A percentile compares a stretch with the other conserved stretches of the same genome.
These are phyloP conservation scores for Poecilia wingei DNA, from an alignment of 2,797 vertebrate genomes.

Conservation along the genomic window DNA sequence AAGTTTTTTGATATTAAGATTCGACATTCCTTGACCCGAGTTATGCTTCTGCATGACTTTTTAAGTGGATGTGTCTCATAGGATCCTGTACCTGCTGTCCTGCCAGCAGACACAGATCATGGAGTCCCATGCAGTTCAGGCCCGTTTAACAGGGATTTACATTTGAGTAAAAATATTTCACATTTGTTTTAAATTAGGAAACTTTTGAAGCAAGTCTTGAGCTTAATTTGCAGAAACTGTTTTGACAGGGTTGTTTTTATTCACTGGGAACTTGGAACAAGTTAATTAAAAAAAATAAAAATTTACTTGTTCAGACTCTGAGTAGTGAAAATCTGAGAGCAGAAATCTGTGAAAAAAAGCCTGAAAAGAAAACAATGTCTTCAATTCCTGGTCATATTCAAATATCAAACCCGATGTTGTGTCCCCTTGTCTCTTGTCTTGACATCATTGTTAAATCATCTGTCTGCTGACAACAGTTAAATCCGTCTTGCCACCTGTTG, in stretches of 20 bases:
- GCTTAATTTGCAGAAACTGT: background rate
- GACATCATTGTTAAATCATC: background rate
- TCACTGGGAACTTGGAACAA: background rate
- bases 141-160: background rate
- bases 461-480: conserved; percentile 32
- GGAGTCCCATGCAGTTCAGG: background rate
- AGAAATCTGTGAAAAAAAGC: background rate
- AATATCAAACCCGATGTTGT: background rate
- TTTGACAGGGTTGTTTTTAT: background rate
- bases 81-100: background rate
- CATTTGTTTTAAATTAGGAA: background rate
- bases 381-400: background rate
- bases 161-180: background rate
- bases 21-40: background rate
- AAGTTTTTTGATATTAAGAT: background rate
- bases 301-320: background rate
- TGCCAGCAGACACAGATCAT: background rate
- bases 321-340: background rate
- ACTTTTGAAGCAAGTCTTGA: background rate
- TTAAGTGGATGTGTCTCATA: background rate
- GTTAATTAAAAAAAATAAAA: background rate
- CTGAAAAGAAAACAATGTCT: background rate
- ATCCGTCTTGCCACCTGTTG: conserved; percentile 51
- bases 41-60: background rate
- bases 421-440: conserved; percentile 8